Evolutionary conservation across 2,888 invertebrate species (phyloP).

Genomic region (Napeogenes inachia): DNA sequence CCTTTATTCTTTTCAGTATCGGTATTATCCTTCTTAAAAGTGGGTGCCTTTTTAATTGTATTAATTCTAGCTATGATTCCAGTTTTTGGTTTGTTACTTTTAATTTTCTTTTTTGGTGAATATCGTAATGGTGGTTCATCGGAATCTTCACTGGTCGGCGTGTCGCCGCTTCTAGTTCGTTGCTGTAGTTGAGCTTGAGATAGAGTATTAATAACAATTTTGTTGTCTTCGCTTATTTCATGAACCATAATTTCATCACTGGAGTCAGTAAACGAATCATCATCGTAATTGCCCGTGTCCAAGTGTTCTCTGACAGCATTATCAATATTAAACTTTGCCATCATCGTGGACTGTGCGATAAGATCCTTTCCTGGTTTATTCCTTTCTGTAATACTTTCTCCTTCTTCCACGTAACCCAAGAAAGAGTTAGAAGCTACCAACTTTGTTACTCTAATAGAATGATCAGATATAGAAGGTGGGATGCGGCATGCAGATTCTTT

Average conservation of each 20-base stretch:
- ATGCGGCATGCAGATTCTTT: slow-evolving; percentile 63
- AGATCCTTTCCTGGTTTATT: slow-evolving; percentile 56
- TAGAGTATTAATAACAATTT: slow-evolving; percentile 26
- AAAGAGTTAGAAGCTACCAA: slow-evolving; percentile 62
- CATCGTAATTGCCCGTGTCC: slow-evolving; percentile 64
- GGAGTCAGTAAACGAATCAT: slow-evolving; percentile 62
- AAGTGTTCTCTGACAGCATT: slow-evolving; percentile 61
- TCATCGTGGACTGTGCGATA: slow-evolving; percentile 65
- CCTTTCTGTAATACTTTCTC: slow-evolving; percentile 58
- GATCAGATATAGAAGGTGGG: slow-evolving; percentile 60
- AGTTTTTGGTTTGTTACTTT: slow-evolving; percentile 19
- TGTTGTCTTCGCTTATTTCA: slow-evolving; percentile 41
- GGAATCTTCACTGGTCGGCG: slow-evolving; percentile 13
- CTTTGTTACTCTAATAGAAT: slow-evolving; percentile 57
- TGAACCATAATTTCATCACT: slow-evolving; percentile 57
- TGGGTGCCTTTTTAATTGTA: slow-evolving; percentile 27
- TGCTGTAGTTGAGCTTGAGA: slow-evolving; percentile 18
- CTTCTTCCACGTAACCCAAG: slow-evolving; percentile 61
- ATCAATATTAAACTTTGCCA: slow-evolving; percentile 68
- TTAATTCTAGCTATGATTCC: slow-evolving; percentile 28
- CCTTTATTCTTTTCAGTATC: slow-evolving; percentile 38
- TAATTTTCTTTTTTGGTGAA: slow-evolving; percentile 24
- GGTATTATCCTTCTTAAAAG: slow-evolving; percentile 19
- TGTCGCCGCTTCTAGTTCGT: slow-evolving; percentile 14
- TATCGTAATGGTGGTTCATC: slow-evolving; percentile 11